Evolutionary conservation across 2,797 vertebrate species (phyloP).

Genomic region (Odontamblyopus lacepedii): DNA sequence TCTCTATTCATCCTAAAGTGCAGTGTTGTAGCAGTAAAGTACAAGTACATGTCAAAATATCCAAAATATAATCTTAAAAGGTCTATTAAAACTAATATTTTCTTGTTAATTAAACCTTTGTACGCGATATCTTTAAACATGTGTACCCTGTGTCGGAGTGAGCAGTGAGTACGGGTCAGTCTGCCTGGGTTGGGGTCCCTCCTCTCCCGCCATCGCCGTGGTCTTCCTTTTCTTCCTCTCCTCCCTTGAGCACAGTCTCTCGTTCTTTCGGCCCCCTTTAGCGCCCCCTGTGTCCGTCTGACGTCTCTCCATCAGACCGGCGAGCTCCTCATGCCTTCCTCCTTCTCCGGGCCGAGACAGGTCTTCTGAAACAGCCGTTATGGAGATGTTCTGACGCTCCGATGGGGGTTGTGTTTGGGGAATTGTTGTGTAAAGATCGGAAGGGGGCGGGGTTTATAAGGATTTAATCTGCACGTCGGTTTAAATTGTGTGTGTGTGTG

Average conservation of each 20-base stretch:
- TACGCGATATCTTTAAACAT: not conserved
- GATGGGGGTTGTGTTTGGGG: slow-evolving; percentile 25
- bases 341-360: slow-evolving; percentile 3
- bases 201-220: slow-evolving; percentile 25
- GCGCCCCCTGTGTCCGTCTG: slow-evolving; percentile 59
- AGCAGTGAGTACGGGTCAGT: slow-evolving; percentile 32
- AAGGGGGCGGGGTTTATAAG: slow-evolving; percentile 55
- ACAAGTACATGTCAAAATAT: too few relatives aligned
- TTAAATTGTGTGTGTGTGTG: slow-evolving; percentile 46
- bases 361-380: too few relatives aligned
- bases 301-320: slow-evolving; percentile 34
- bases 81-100: too few relatives aligned
- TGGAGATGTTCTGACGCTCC: slow-evolving; percentile 16
- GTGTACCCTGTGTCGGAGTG: slow-evolving; percentile 49
- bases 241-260: slow-evolving; percentile 53
- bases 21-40: too few relatives aligned
- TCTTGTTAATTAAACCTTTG: too few relatives aligned
- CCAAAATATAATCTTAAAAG: too few relatives aligned
- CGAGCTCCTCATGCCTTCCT: slow-evolving; percentile 55
- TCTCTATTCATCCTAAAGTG: too few relatives aligned
- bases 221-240: slow-evolving; percentile 72
- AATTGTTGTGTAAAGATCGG: slow-evolving; percentile 28
- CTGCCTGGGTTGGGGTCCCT: slow-evolving; percentile 34
- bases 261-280: slow-evolving; percentile 54
- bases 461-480: slow-evolving; percentile 61